Evolutionary conservation across 2,797 vertebrate genomes (phyloP).

Genomic region (Parauchenoglanis punctatus): DNA sequence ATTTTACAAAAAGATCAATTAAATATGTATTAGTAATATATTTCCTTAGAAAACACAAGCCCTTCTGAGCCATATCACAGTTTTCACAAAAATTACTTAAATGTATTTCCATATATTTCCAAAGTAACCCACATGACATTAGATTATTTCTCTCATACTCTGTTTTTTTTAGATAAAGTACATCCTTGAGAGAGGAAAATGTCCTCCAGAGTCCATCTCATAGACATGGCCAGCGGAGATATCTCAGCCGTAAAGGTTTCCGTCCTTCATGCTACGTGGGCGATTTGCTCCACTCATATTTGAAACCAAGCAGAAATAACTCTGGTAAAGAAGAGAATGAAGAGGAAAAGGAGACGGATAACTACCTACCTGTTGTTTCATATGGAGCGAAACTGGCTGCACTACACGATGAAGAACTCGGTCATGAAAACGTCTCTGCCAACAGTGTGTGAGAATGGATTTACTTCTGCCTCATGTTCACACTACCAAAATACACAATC

Average conservation of each 20-base stretch:
- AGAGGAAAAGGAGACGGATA: constrained; percentile 35
- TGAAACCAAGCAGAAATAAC: constrained; percentile 55
- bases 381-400: constrained; percentile 31
- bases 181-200: constrained; percentile 18
- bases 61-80: neutral
- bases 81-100: neutral
- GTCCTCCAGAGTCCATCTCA: constrained; percentile 26
- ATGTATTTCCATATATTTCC: neutral
- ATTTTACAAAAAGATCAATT: neutral
- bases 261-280: constrained; percentile 53
- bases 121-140: no score
- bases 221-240: neutral
- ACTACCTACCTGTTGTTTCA: constrained; percentile 49
- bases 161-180: neutral
- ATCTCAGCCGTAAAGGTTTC: constrained; percentile 8
- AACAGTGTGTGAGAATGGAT: neutral
- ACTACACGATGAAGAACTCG: neutral
- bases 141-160: no score
- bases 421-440: constrained; percentile 12
- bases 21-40: neutral
- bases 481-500: neutral
- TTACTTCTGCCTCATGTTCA: neutral
- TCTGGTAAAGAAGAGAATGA: constrained; percentile 1
- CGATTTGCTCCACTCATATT: constrained; percentile 47
- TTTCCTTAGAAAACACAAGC: neutral